Evolutionary conservation across 2,113 vertebrate genomes (phyloP), one percentile per base, ranked within the genome.

Genomic region (Orientallactaga bullata): DNA sequence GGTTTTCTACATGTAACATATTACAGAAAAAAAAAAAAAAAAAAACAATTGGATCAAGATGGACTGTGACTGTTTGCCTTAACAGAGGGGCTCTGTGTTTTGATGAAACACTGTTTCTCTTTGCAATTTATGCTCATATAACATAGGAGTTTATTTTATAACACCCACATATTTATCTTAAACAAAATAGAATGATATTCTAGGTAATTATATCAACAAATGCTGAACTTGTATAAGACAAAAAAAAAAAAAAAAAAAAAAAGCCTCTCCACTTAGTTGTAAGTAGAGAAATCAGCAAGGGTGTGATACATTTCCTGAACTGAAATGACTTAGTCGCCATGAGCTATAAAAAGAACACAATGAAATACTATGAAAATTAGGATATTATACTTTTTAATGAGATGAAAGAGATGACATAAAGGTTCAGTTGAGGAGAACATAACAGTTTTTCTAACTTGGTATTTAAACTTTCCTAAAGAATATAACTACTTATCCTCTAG

Each of bases 371-470:
- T 85, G 58, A 88, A 60, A 90, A 89, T 76, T 47, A 77, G 71
- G 9, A 37, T 78, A 95, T 88, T 90, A 90, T 88, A 93, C 78
- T 93, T 93, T 88, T 81, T 91, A 88, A 88, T 93, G 35, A 96
- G 83, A 76, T 74, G 28, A 92, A 65, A 87, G 7, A 16, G 8
- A 79, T 80, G 30, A 15, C 76, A 93, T 37, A 42, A 58, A 88
- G 20, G 87, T 94, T 90, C 87, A 94, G 26, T 28, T 88, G 15
- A 94, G 87, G 90, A 90, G 86, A 94, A 87, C 37, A 51, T 39
- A 73, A 23, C 37, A 81, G 18, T 88, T 92, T 77, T 89, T 88
- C 90, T 82, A 83, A 89, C 39, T 76, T 88, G 30, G 32, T 87
- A 18, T 79, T 87, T 81, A 93, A 96, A 77, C 63, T 94, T 95